Base-by-base conservation (phyloP, 2,888 invertebrate genomes). In the Tenthredo livida region DNA sequence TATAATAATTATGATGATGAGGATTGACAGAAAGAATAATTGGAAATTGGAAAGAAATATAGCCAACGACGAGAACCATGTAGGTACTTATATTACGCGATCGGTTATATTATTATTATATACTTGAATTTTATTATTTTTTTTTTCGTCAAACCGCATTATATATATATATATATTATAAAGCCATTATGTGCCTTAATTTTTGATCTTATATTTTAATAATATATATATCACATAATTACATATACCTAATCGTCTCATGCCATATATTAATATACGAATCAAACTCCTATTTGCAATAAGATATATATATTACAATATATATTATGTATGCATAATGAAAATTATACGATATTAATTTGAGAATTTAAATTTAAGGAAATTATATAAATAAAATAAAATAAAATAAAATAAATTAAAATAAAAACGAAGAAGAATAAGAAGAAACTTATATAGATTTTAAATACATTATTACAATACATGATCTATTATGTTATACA, bases 401-500 rank as follows among this genome's bases (percentile, higher is more conserved):
- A 40, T 40, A 40, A 9, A 43, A 43, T 12, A 12, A 47, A 47
- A 47, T 3, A 33, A 47, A 15, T 3, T 2, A 3, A 47, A 47
- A 12, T 15, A 15, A 12, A 15, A 15, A 33, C 2, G 2, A 47
- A 47, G 37, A 37, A 47, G 1, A 43, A 43, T 0, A 43, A 15
- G 3, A 15, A 47, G 40, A 72, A 72, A 15, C 29, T 10, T 50
- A 58, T 50, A 58, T 58, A 78, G 78, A 58, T 78, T 47, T 88
- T 86, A 85, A 78, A 87, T 89, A 88, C 82, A 89, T 89, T 88
- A 89, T 89, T 89, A 89, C 86, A 87, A 72, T 87, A 90, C 88
- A 90, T 87, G 90, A 89, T 91, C 90, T 90, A 91, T 91, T 89
- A 90, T 89, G 90, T 88, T 90, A 90, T 88, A 90, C 6, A n/a